Base-by-base conservation (phyloP, 1,140 invertebrate genomes). In the Eriosoma lanigerum region DNA sequence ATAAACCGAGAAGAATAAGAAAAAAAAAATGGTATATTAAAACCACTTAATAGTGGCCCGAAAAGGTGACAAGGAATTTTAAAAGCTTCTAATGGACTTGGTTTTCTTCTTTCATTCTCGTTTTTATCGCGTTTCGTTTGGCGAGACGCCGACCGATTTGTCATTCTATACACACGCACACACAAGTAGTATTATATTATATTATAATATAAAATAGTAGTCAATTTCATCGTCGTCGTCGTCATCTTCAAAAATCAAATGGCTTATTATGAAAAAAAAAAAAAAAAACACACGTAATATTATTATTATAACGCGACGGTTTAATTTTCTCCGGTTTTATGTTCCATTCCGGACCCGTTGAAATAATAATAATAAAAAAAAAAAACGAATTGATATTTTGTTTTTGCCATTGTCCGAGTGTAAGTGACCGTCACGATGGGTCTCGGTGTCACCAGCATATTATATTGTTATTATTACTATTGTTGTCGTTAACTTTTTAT, bases 51-150 rank as follows among this genome's bases (percentile, higher is more conserved):
- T 78, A 78, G 75, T 26, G 75, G 44, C 56, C 75, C 75, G 75
- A 78, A 78, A 78, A 78, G 75, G 75, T 78, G 75, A 78, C 75
- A 78, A n/a, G 75, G 75, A 78, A 78, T 78, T 78, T 78, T 78
- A 78, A 78, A 78, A 78, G 75, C 75, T 78, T 78, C 75, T 78
- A 78, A 78, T 78, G 75, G 75, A 78, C 75, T 78, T 10, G 24
- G 73, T 60, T 78, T 62, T 48, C 24, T 24, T 50, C 68, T 26
- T 46, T 17, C 48, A 19, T 32, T 29, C 26, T 64, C 48, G 10
- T 62, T 62, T 60, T 78, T 60, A 60, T 78, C 38, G 38, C 75
- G 26, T 72, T 50, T 72, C 50, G 68, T 72, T 72, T 72, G 46
- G 66, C 24, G 21, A 44, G 66, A 50, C 21, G 29, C 68, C 68